Conservation (phyloP, 2,113 vertebrate species). For the Barbus barbus region DNA sequence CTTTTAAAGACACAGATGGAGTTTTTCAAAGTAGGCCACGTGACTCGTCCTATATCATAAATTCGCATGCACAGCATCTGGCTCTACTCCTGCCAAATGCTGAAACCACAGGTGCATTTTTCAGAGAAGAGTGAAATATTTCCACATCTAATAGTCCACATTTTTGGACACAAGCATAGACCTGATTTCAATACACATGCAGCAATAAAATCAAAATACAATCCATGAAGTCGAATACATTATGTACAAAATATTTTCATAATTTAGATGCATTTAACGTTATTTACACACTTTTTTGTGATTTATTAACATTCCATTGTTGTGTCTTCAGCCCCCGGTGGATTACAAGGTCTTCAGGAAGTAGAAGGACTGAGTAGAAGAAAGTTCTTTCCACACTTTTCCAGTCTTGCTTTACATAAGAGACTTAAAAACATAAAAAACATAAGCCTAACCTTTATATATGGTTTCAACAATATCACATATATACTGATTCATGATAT, state of each 20-base stretch:
- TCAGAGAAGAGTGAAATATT: slow-evolving; percentile 21
- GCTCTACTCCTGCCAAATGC: slow-evolving; percentile 26
- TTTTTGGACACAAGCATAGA: not conserved
- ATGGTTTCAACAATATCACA: not conserved
- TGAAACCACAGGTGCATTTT: slow-evolving; percentile 35
- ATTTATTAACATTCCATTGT: not conserved
- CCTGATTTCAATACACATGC: too few species aligned
- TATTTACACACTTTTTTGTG: not conserved
- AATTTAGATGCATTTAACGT: not conserved
- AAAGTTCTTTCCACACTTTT: too few species aligned
- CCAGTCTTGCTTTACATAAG: too few species aligned
- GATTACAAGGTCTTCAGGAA: not conserved
- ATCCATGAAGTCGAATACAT: not conserved
- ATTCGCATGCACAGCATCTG: slow-evolving; percentile 18
- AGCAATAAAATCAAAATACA: not conserved
- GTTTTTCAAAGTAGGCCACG: slow-evolving; percentile 26
- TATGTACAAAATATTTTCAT: not conserved
- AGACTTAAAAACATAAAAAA: not conserved
- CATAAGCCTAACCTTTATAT: not conserved
- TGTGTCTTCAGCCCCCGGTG: not conserved
- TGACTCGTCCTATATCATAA: slow-evolving; percentile 34
- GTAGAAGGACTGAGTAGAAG: not conserved
- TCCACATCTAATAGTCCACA: slow-evolving; percentile 12
- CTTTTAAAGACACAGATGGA: slow-evolving; percentile 43
- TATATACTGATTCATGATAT: not conserved